phyloP scores from a whole-genome alignment of 2,113 vertebrate genomes.

The Drymodes brunneopygia region DNA sequence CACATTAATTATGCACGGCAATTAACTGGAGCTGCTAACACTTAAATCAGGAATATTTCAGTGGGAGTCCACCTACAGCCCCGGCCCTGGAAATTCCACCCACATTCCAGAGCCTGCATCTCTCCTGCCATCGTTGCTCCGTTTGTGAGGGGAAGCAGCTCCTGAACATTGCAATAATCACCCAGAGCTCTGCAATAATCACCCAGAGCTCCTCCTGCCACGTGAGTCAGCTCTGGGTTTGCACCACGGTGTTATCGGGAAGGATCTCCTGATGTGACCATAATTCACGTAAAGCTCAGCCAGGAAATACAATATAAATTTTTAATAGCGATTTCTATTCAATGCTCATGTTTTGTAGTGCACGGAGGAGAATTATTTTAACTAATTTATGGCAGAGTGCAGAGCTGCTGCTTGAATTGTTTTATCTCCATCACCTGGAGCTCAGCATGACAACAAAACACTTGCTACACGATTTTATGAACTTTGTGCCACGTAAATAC shows the following conservation, averaged over 20 bases:
- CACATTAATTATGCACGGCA: background rate
- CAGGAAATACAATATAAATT: background rate
- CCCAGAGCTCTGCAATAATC: too few relatives aligned
- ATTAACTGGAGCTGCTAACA: background rate
- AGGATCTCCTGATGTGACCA: background rate
- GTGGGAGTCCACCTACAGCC: background rate
- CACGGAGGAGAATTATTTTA: constrained; percentile 4
- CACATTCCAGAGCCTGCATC: background rate
- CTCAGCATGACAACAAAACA: background rate
- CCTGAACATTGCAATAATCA: background rate
- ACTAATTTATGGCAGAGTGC: background rate
- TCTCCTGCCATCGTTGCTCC: background rate
- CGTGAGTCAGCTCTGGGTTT: background rate
- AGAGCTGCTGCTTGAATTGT: background rate
- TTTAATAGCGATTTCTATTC: constrained; percentile 24
- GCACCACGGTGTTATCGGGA: background rate
- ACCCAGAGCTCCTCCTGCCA: background rate
- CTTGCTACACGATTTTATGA: background rate
- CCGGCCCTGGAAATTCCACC: background rate
- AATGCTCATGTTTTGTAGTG: background rate
- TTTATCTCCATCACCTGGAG: constrained; percentile 1
- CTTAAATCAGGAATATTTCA: constrained; percentile 1
- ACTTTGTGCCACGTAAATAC: background rate
- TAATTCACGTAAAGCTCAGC: background rate
- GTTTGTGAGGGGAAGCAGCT: background rate